Evolutionary conservation across 1,140 invertebrate species (phyloP).

Genomic region (Psix sp.): DNA sequence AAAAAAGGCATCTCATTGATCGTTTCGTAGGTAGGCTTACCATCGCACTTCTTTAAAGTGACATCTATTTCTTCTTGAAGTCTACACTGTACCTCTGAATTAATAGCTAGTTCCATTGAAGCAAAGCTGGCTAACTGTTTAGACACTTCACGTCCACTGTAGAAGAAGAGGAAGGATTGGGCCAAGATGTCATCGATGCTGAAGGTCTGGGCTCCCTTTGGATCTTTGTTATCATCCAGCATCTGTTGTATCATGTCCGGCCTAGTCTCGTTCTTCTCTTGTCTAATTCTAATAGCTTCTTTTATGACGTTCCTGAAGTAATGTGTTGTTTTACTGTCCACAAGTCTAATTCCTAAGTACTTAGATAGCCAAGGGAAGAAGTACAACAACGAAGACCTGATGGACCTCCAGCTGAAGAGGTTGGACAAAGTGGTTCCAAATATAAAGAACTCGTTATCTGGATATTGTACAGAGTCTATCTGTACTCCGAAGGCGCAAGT

Average conservation of each 20-base stretch:
- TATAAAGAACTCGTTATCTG: constrained; percentile 31
- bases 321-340: constrained; percentile 29
- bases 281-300: constrained; percentile 75
- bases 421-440: constrained; percentile 19
- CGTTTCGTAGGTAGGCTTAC: constrained; percentile 27
- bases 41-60: constrained; percentile 22
- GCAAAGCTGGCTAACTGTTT: constrained; percentile 76
- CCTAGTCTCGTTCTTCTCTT: constrained; percentile 71
- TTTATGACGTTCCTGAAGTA: constrained; percentile 72
- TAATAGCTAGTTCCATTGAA: constrained; percentile 77
- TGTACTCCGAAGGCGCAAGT: constrained; percentile 42
- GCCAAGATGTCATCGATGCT: constrained; percentile 26
- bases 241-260: constrained; percentile 78
- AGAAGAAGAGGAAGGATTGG: constrained; percentile 65
- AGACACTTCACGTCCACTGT: constrained; percentile 80
- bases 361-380: constrained; percentile 37
- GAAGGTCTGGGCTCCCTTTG: background rate
- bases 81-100: constrained; percentile 79
- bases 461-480: constrained; percentile 27
- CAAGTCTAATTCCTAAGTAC: constrained; percentile 50
- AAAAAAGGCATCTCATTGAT: constrained; percentile 44
- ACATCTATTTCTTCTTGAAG: constrained; percentile 40
- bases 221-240: constrained; percentile 65
- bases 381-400: constrained; percentile 41
- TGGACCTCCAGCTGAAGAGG: constrained; percentile 66